Evolutionary conservation across 2,797 vertebrate genomes (phyloP), one percentile per base, ranked within the genome.

Genomic region (Aselliscus stoliczkanus): DNA sequence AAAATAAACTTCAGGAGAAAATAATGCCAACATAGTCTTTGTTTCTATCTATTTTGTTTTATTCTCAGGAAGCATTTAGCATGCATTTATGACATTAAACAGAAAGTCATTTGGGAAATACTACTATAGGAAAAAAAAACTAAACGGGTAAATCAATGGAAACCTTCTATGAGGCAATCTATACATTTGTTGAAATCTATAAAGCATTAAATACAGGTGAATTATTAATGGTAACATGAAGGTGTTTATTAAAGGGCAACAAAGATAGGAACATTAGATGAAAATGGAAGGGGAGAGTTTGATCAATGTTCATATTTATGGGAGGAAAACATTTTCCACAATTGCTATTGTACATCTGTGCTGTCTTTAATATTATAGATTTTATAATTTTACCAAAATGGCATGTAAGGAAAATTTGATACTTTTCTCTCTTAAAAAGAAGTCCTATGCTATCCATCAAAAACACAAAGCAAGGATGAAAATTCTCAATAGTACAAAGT

Each of bases 1-100:
- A 93, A 92, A 89, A 25, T 69, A 76, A 86, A 82, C 76, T 89
- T 90, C 27, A 72, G 23, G n/a, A 70, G 69, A 58, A 93, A 90
- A 86, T 64, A 64, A 62, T 82, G 18, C n/a, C 67, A 52, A 23
- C 23, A 5, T 4, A 20, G 11, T 31, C 27, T 73, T 90, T 29
- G 2, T 69, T 88, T 18, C 75, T 69, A 60, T 93, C 90, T 60
- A 31, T 79, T 91, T 65, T 37, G 4, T 60, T 90, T 93, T 93
- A 86, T 42, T 75, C 69, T 86, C 15, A 7, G 77, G 86, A 75
- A 50, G n/a, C 27, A 76, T 27, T 64, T 86, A 70, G 75, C 2
- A n/a, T 62, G 62, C 9, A 27, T 65, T 80, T 76, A 52, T 58
- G 42, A 92, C 62, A 29, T 84, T 90, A 81, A 89, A 69, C 8